phyloP scores from a whole-genome alignment of 1,140 invertebrate genomes.

The Lycorma delicatula region DNA sequence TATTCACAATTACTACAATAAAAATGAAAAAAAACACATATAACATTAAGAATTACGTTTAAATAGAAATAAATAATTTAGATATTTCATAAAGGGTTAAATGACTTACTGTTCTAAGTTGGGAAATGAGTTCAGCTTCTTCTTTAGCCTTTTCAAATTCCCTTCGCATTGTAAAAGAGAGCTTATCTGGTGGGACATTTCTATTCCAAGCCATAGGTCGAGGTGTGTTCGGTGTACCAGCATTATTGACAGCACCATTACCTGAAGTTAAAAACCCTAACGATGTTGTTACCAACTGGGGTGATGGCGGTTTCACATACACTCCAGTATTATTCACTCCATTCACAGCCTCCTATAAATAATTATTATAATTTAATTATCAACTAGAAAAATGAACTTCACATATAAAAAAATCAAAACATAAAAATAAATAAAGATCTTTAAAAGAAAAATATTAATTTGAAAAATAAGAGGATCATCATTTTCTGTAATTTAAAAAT shows the following conservation, averaged over 20 bases:
- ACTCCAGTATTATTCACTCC: background rate
- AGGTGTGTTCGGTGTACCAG: constrained; percentile 1
- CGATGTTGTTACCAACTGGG: constrained; percentile 45
- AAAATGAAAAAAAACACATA: too few species aligned
- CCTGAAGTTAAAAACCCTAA: constrained; percentile 34
- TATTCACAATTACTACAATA: too few species aligned
- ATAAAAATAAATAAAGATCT: too few species aligned
- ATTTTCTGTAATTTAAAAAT: too few species aligned
- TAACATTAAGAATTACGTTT: too few species aligned
- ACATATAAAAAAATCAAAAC: too few species aligned
- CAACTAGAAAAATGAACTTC: too few species aligned
- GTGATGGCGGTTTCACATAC: constrained; percentile 31
- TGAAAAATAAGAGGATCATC: too few species aligned
- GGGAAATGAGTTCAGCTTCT: constrained; percentile 76
- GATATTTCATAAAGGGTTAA: constrained; percentile 10
- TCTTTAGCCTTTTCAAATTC: constrained; percentile 84
- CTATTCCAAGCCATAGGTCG: constrained; percentile 51
- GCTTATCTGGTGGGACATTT: constrained; percentile 59
- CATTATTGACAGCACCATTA: background rate
- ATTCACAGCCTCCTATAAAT: constrained; percentile 8
- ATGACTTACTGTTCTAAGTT: constrained; percentile 65
- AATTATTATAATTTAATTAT: too few species aligned
- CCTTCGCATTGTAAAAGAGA: constrained; percentile 84
- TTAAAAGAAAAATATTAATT: too few species aligned
- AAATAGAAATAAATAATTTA: constrained; percentile 4